phyloP scores from a whole-genome alignment of 2,797 vertebrate species.

The Potorous gilbertii region DNA sequence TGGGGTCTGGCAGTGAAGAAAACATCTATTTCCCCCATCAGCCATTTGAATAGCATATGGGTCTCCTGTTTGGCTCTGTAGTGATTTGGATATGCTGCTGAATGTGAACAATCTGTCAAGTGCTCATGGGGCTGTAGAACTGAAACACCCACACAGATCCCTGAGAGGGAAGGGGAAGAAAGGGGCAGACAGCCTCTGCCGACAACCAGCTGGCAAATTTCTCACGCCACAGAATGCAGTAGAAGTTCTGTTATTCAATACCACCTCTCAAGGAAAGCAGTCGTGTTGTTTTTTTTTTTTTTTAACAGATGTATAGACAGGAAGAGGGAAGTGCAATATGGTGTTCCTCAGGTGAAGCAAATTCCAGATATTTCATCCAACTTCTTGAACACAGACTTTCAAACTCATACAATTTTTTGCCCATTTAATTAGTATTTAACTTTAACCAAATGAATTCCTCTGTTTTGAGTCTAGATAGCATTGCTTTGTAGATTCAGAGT shows the following conservation, averaged over 20 bases:
- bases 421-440: background rate
- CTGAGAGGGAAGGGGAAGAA: background rate
- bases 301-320: background rate
- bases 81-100: background rate
- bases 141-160: background rate
- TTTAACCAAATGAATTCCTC: background rate
- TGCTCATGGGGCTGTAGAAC: background rate
- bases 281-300: background rate
- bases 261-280: background rate
- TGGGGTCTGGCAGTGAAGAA: background rate
- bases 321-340: background rate
- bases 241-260: background rate
- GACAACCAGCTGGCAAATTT: background rate
- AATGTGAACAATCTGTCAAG: background rate
- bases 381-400: background rate
- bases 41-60: background rate
- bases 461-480: background rate
- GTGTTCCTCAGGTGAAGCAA: background rate
- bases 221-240: background rate
- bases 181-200: background rate
- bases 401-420: background rate
- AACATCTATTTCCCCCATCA: background rate
- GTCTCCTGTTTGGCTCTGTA: background rate
- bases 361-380: background rate
- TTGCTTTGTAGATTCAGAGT: background rate